Evolutionary conservation across 2,797 vertebrate species (phyloP).

Genomic region (Synanceia verrucosa): DNA sequence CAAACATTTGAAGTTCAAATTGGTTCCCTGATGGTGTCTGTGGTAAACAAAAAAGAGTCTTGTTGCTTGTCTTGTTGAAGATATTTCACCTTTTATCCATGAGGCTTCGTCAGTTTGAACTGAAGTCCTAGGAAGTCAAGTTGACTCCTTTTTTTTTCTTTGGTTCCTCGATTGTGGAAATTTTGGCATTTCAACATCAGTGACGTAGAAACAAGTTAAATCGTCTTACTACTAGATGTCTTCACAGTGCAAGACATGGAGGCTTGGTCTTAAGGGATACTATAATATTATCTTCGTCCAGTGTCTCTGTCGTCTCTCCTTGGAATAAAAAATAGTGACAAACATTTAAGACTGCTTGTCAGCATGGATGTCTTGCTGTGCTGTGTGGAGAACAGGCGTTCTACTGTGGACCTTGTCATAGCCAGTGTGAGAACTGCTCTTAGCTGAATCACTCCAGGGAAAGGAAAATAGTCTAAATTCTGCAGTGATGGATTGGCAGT

Average conservation of each 20-base stretch:
- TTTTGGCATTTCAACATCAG: not conserved
- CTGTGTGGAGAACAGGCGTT: not conserved
- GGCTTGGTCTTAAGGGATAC: not conserved
- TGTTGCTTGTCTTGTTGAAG: no score
- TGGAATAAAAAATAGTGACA: not conserved
- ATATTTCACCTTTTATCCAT: no score
- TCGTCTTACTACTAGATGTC: not conserved
- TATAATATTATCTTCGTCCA: not conserved
- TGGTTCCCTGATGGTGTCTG: not conserved
- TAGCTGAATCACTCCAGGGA: not conserved
- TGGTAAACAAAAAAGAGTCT: no score
- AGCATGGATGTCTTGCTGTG: not conserved
- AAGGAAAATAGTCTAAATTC: not conserved
- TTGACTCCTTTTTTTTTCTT: no score
- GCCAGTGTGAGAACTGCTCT: not conserved
- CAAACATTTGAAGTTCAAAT: not conserved
- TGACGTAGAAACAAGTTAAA: not conserved
- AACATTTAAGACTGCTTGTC: not conserved
- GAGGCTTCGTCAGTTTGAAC: no score
- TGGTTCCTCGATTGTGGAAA: not conserved
- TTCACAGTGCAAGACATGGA: not conserved
- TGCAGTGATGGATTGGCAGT: constrained; percentile 7
- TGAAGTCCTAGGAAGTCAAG: no score
- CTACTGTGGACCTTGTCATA: not conserved
- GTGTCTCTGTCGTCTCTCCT: not conserved